A percentile compares a stretch with the other conserved stretches of the same genome.
phyloP scores from a whole-genome alignment of 2,113 vertebrate genomes.

The Pachypanchax playfairii region DNA sequence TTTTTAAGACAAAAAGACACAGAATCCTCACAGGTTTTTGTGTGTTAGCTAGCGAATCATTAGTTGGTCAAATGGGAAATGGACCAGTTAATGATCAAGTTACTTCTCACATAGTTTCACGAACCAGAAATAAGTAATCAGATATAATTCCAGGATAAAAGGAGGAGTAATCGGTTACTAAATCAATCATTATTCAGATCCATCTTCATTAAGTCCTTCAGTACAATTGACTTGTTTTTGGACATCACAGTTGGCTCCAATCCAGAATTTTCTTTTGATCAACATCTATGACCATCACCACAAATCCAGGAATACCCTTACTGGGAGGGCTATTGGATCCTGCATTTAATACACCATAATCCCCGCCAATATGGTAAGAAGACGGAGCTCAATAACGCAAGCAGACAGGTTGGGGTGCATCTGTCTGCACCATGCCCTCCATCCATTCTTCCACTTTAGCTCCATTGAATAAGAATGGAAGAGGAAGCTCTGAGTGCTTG shows the following conservation, averaged over 20 bases:
- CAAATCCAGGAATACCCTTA: conserved; percentile 67
- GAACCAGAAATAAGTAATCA: conserved; percentile 22
- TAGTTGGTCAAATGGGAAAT: conserved; percentile 45
- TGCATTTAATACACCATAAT: conserved; percentile 50
- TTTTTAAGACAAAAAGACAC: background rate
- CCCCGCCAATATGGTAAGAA: conserved; percentile 65
- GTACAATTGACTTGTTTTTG: conserved; percentile 38
- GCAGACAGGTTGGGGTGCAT: conserved; percentile 74
- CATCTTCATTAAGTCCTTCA: conserved; percentile 21
- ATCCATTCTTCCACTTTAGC: conserved; percentile 73
- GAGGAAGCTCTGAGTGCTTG: conserved; percentile 71
- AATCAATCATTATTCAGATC: conserved; percentile 31
- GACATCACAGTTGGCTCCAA: conserved; percentile 29
- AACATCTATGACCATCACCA: conserved; percentile 54
- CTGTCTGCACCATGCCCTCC: conserved; percentile 69
- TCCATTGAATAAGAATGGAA: conserved; percentile 72
- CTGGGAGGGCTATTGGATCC: conserved; percentile 48
- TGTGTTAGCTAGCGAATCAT: conserved; percentile 59
- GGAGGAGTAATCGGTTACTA: background rate
- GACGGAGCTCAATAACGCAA: conserved; percentile 56
- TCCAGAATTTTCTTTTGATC: conserved; percentile 64
- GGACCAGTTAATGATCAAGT: conserved; percentile 63
- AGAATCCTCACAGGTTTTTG: background rate
- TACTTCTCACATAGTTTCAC: conserved; percentile 23
- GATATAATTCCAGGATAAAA: conserved; percentile 20